Evolutionary conservation across 2,113 vertebrate species (phyloP), one percentile per base, ranked within the genome.

Genomic region (Eptatretus burgeri): DNA sequence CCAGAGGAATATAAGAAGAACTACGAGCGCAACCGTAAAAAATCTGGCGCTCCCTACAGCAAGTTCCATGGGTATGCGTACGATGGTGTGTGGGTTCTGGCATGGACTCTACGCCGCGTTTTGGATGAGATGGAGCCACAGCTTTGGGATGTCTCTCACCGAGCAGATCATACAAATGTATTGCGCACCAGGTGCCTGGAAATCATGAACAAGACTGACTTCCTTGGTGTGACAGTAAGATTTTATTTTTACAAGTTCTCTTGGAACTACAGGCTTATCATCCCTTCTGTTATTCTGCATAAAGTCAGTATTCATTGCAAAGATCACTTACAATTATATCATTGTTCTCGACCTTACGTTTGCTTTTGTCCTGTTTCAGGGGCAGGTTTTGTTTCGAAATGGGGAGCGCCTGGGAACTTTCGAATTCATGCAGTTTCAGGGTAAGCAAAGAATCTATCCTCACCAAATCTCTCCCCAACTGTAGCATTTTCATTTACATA

Each of bases 1-100:
- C 91, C 91, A 11, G 82, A 85, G 70, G 86, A 98, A 56, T 98
- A 98, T 8, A 86, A 91, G 74, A 75, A 74, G 65, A 89, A 95
- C 67, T 98, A 98, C 70, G 53, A 60, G 53, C 83, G 81, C 70
- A 78, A 73, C 27, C 84, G 84, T 71, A 79, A 88, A 3, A 80
- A 79, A 14, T 85, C 84, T 62, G 77, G 78, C 9, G 83, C 88
- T 62, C 86, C 91, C 66, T 71, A 89, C 71, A 95, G 89, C 74
- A 98, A 98, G 75, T 98, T 93, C 73, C 89, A 98, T 5, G 91
- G 91, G 65, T 98, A 89, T 18, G 91, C 91, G 65, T 98, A 98
- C 5, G 91, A 98, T 2, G 91, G 91, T 70, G 95, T 98, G 75
- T 98, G 91, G 91, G 91, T 98, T 66, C 95, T 98, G 50, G 91